Evolutionary conservation across 2,113 vertebrate species (phyloP), one percentile per base, ranked within the genome.

Genomic region (Anguilla japonica): DNA sequence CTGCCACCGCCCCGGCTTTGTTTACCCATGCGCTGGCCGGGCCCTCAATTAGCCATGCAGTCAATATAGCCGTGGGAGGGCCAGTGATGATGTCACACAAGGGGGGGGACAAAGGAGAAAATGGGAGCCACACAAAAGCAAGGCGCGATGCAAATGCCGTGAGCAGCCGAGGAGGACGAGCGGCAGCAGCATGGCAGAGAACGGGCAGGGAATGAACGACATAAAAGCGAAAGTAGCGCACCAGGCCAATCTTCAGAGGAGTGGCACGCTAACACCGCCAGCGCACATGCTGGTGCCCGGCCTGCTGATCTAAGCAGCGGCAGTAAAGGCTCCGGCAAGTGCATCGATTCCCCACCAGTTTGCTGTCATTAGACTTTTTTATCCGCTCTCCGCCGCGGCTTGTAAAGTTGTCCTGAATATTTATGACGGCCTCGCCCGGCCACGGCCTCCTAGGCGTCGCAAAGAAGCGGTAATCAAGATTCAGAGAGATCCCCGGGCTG

Each of bases 61-160:
- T 97, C 97, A 96, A 97, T 97, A 96, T 94, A 95, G 93, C 94
- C 93, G 93, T 94, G 92, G 95, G 93, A 94, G 94, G 93, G 22
- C 90, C 92, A 85, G 81, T 90, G 90, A 91, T 92, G 94, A 93
- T 88, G 91, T 88, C 14, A n/a, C 78, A 40, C 83, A n/a, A n/a
- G 89, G 89, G 89, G 86, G 87, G 84, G 87, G 89, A 85, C 41
- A 43, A 39, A 50, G 83, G 81, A 75, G 86, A 53, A 63, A 34
- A 87, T 88, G 88, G 79, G 87, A 84, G 87, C 88, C 85, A 56
- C 34, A 79, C 60, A 79, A 87, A 87, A 85, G 39, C 89, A 83
- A 81, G 46, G 81, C 83, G 87, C 63, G 5, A 3, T 79, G 85
- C 41, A 53, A 84, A 80, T 34, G 63, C 41, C 13, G 26, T 43